Percentiles rank a stretch among this genome's conserved stretches.
Conservation (phyloP, 2,797 vertebrate species). For the Coreius guichenoti region DNA sequence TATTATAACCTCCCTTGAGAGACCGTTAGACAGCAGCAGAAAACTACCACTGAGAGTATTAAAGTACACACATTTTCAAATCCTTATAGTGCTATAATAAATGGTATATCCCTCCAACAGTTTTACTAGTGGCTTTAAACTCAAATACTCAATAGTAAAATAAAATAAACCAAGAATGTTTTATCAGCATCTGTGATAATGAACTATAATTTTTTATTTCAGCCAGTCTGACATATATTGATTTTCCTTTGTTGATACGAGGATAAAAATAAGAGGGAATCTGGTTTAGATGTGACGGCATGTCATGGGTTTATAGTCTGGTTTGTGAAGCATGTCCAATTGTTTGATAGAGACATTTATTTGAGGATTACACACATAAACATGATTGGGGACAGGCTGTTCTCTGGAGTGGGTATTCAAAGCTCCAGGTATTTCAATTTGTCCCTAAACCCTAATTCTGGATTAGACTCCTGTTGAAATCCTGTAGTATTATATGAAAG, state of each 20-base stretch:
- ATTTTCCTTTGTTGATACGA: slow-evolving; percentile 19
- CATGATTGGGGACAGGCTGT: slow-evolving; percentile 21
- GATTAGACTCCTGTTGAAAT: slow-evolving; percentile 11
- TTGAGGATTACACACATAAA: slow-evolving; percentile 42
- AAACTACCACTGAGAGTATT: slow-evolving; percentile 14
- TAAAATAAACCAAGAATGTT: background rate
- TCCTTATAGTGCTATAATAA: background rate
- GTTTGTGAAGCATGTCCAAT: slow-evolving; percentile 17
- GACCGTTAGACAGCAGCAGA: slow-evolving; percentile 20
- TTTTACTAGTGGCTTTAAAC: background rate
- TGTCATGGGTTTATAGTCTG: slow-evolving; percentile 38
- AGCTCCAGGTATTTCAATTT: slow-evolving; percentile 40
- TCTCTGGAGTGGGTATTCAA: slow-evolving; percentile 14
- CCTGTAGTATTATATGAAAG: background rate
- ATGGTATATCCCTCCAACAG: background rate
- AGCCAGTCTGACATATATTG: slow-evolving; percentile 17
- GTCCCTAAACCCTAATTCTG: slow-evolving; percentile 31
- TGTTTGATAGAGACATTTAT: slow-evolving; percentile 15
- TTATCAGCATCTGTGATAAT: background rate
- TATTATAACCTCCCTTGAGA: slow-evolving; percentile 5
- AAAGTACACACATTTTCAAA: slow-evolving; percentile 27
- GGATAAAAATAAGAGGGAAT: slow-evolving; percentile 26
- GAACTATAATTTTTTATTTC: background rate
- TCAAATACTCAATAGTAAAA: background rate
- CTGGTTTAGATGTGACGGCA: slow-evolving; percentile 24